A percentile compares a stretch with the other conserved stretches of the same genome.
Conservation (phyloP, 2,113 vertebrate species). For the Cnemophilus loriae region DNA sequence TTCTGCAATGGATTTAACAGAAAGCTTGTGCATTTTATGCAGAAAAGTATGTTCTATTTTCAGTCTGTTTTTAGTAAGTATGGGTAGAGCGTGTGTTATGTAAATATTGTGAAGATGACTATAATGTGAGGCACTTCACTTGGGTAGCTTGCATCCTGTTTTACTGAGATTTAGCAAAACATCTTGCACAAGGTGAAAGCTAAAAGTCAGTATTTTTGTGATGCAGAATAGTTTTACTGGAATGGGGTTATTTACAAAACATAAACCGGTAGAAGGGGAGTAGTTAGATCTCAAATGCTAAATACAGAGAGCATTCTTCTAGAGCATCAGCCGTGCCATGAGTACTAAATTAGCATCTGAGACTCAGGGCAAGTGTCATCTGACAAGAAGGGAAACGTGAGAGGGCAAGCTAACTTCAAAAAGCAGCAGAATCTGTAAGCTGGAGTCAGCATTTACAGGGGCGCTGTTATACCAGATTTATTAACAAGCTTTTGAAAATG, state of each 20-base stretch:
- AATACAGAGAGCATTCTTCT: background rate
- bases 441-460: background rate
- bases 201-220: background rate
- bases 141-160: background rate
- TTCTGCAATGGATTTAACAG: background rate
- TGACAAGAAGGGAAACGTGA: background rate
- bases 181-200: background rate
- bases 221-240: background rate
- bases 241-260: background rate
- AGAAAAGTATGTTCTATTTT: background rate
- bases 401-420: background rate
- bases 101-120: background rate
- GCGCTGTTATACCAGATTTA: background rate
- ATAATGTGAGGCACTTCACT: background rate
- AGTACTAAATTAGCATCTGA: background rate
- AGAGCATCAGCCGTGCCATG: background rate
- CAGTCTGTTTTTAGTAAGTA: background rate
- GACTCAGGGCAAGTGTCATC: background rate
- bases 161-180: background rate
- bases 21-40: background rate
- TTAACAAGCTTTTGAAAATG: slow-evolving; percentile 30
- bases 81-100: background rate
- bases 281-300: background rate
- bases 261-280: background rate
- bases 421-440: background rate